Evolutionary conservation across 2,113 vertebrate species (phyloP).

Genomic region (Probosciger aterrimus): DNA sequence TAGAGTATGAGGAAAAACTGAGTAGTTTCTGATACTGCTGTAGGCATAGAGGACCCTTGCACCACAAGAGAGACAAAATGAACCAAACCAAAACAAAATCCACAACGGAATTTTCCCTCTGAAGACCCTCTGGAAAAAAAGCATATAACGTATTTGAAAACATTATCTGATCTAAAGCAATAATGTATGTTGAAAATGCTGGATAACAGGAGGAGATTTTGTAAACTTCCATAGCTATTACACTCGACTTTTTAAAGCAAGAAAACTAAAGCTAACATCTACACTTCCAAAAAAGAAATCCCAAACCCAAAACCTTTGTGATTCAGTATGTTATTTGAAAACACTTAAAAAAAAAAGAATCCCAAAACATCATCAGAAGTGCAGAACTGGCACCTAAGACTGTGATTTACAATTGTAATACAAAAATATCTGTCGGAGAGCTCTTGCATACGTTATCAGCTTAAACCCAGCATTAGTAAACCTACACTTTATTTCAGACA

Average conservation of each 20-base stretch:
- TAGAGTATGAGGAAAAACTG: neutral
- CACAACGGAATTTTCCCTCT: neutral
- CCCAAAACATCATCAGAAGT: neutral
- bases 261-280: neutral
- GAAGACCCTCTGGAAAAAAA: neutral
- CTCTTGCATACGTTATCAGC: neutral
- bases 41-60: neutral
- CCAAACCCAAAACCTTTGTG: accelerated
- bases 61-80: neutral
- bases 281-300: neutral
- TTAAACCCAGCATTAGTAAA: slow-evolving; percentile 35
- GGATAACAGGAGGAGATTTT: neutral
- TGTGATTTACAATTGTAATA: neutral
- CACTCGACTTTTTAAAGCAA: neutral
- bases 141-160: neutral
- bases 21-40: accelerated
- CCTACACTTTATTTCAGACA: slow-evolving; percentile 32
- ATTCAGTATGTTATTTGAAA: neutral
- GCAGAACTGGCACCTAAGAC: neutral
- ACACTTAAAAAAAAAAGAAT: neutral
- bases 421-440: neutral
- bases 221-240: neutral
- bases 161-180: neutral
- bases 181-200: neutral
- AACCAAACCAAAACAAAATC: too few species aligned